Percentiles rank a stretch among this genome's conserved stretches.
phyloP scores from a whole-genome alignment of 2,888 invertebrate species.

The Ypsolopha scabrella region DNA sequence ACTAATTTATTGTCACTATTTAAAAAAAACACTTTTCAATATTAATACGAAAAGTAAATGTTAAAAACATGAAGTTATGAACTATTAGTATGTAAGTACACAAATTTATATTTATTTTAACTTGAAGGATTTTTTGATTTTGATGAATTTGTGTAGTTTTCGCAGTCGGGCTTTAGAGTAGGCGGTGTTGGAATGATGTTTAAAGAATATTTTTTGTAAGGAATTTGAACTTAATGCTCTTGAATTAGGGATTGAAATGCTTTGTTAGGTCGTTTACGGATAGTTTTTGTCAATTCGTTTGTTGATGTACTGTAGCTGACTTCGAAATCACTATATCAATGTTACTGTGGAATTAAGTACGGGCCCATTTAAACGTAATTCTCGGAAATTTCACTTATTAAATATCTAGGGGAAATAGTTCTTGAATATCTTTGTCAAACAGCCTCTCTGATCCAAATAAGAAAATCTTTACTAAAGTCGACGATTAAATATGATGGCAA shows the following conservation, averaged over 20 bases:
- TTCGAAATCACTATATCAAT: background rate
- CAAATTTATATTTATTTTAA: slow-evolving; percentile 39
- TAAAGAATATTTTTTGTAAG: slow-evolving; percentile 15
- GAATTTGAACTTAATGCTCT: background rate
- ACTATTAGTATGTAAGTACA: slow-evolving; percentile 56
- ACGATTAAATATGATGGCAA: too few species aligned
- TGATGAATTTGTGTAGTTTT: slow-evolving; percentile 36
- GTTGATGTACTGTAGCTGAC: slow-evolving; percentile 21
- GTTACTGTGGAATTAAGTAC: too few species aligned
- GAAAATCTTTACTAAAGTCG: too few species aligned
- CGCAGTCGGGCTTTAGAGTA: slow-evolving; percentile 1
- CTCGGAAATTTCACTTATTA: too few species aligned
- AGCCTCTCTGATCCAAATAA: too few species aligned
- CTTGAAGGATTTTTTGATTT: slow-evolving; percentile 16
- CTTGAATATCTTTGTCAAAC: too few species aligned
- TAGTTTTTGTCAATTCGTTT: slow-evolving; percentile 42
- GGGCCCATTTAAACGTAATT: too few species aligned
- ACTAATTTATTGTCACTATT: slow-evolving; percentile 48
- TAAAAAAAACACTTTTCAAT: slow-evolving; percentile 46
- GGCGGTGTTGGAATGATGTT: slow-evolving; percentile 13
- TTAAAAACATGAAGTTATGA: slow-evolving; percentile 46
- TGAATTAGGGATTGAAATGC: too few species aligned
- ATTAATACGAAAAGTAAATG: slow-evolving; percentile 7
- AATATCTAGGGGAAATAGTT: too few species aligned
- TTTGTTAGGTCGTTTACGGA: slow-evolving; percentile 5